Conservation (phyloP, 2,797 vertebrate species). For the Limosa lapponica region DNA sequence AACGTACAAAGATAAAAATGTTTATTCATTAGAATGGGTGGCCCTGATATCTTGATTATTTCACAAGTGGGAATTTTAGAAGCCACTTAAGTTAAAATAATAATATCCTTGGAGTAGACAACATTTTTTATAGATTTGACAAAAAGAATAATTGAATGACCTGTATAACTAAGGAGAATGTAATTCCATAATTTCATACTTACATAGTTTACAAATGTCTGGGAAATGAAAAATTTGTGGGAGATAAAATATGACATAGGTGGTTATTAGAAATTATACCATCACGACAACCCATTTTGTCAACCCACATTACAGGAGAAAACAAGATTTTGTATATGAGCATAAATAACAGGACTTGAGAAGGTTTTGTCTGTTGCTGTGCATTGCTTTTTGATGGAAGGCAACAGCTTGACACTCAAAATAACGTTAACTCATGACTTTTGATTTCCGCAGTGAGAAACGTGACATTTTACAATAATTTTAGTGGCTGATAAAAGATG, state of each 20-base stretch:
- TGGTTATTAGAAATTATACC: neutral
- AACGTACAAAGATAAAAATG: neutral
- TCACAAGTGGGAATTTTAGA: neutral
- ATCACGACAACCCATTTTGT: neutral
- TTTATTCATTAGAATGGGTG: neutral
- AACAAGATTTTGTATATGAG: neutral
- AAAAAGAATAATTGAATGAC: neutral
- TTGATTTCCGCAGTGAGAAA: neutral
- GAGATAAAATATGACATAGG: neutral
- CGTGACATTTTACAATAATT: neutral
- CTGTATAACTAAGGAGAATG: neutral
- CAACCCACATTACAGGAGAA: neutral
- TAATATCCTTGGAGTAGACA: neutral
- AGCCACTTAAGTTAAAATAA: neutral
- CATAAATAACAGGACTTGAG: neutral
- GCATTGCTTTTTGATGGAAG: neutral
- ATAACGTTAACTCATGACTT: neutral
- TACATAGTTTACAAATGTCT: neutral
- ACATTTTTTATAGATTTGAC: neutral
- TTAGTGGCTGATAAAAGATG: neutral
- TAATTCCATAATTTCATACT: neutral
- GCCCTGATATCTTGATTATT: neutral
- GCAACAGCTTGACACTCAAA: neutral
- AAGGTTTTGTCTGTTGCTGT: neutral
- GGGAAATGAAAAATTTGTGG: neutral